phyloP scores from a whole-genome alignment of 2,113 vertebrate genomes.

The Collichthys lucidus region DNA sequence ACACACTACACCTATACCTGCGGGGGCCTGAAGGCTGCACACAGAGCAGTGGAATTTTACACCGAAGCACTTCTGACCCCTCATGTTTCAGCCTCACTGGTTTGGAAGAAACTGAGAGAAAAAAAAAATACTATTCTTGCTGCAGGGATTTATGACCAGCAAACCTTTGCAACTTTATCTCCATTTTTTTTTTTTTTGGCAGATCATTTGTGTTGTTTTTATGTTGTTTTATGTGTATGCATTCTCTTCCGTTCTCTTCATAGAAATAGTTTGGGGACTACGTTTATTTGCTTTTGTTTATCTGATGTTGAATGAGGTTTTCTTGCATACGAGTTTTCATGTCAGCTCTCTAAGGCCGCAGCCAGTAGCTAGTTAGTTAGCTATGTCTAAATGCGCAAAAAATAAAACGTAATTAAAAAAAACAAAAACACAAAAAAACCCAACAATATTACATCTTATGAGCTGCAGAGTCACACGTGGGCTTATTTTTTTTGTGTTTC shows the following conservation, averaged over 20 bases:
- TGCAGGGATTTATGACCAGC: not conserved
- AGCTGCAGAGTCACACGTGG: not conserved
- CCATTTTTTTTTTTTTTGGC: not conserved
- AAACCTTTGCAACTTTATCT: not conserved
- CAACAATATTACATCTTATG: not conserved
- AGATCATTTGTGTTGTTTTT: not conserved
- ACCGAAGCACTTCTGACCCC: conserved; percentile 23
- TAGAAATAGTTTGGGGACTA: not conserved
- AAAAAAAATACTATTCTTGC: not conserved
- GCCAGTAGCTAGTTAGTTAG: not conserved
- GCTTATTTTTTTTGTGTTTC: not conserved
- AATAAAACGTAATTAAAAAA: not conserved
- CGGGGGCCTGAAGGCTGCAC: conserved; percentile 50
- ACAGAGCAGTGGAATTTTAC: conserved; percentile 60
- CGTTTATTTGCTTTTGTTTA: not conserved
- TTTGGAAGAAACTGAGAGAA: conserved; percentile 23
- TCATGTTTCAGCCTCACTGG: conserved; percentile 30
- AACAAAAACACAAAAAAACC: not conserved
- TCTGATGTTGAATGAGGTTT: not conserved
- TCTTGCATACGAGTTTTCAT: not conserved
- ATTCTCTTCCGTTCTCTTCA: not conserved
- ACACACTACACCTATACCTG: conserved; percentile 67
- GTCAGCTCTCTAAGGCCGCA: not conserved
- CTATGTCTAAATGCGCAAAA: not conserved
- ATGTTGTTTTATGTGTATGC: not conserved